A percentile compares a stretch with the other conserved stretches of the same genome.
phyloP scores from a whole-genome alignment of 2,113 vertebrate species.

The Phrynosoma blainvillii region DNA sequence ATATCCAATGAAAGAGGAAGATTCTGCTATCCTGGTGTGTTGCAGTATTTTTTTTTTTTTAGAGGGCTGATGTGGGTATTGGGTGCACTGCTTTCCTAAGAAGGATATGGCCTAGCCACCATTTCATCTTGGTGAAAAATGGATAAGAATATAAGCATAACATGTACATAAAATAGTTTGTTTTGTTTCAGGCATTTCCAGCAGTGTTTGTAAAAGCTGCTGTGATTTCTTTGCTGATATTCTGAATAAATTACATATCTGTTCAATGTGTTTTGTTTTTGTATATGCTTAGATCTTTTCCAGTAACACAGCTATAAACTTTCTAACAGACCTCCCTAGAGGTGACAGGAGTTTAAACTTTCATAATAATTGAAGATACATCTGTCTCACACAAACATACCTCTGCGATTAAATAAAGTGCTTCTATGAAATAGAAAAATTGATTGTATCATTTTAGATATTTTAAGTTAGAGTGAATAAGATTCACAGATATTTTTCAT shows the following conservation, averaged over 20 bases:
- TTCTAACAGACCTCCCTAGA: neutral
- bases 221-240: neutral
- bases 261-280: neutral
- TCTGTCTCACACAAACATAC: neutral
- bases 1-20: too few relatives aligned
- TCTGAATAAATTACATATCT: neutral
- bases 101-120: neutral
- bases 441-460: neutral
- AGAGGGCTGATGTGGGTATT: too few relatives aligned
- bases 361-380: neutral
- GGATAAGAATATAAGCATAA: neutral
- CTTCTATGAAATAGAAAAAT: constrained; percentile 3
- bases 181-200: neutral
- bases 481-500: neutral
- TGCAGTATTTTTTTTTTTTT: neutral
- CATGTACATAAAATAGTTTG: neutral
- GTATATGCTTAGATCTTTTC: neutral
- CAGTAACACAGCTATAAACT: neutral
- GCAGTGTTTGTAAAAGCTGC: neutral
- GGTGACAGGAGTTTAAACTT: neutral
- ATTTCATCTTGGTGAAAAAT: neutral
- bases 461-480: neutral
- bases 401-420: neutral
- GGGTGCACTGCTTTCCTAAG: neutral
- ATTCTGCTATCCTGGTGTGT: too few relatives aligned